A percentile compares a stretch with the other conserved stretches of the same genome.
Conservation (phyloP, 2,113 vertebrate genomes). For the Trogon melanurus region DNA sequence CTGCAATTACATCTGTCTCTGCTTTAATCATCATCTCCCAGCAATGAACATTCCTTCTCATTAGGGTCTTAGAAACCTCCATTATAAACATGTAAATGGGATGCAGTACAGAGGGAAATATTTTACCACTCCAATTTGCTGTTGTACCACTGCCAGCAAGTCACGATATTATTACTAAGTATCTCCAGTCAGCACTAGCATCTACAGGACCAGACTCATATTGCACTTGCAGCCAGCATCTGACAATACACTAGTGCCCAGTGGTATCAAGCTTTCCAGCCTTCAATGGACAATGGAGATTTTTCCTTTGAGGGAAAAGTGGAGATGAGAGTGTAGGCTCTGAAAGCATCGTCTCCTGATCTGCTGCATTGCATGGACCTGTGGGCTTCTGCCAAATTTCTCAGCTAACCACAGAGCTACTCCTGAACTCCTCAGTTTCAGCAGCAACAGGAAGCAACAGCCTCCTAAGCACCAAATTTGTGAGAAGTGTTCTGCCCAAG, state of each 20-base stretch:
- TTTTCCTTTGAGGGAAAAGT: neutral
- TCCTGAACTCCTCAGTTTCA: rapidly evolving
- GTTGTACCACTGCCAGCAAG: conserved; percentile 70
- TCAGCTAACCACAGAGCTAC: neutral
- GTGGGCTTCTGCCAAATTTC: neutral
- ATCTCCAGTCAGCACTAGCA: conserved; percentile 24
- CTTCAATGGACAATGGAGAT: neutral
- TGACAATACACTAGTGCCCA: neutral
- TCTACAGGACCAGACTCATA: neutral
- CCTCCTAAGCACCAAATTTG: neutral
- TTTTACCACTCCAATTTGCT: conserved; percentile 79
- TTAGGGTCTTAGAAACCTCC: conserved; percentile 77
- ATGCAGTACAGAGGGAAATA: conserved; percentile 77
- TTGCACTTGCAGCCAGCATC: neutral
- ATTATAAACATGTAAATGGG: conserved; percentile 81
- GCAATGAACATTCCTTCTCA: conserved; percentile 78
- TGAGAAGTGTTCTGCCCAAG: neutral
- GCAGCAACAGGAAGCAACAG: neutral
- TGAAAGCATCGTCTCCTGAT: neutral
- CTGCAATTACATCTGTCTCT: conserved; percentile 59
- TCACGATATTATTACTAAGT: conserved; percentile 40
- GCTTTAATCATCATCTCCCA: conserved; percentile 74
- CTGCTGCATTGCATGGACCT: neutral
- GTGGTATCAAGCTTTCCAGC: neutral
- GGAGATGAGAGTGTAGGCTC: neutral